A percentile compares a stretch with the other conserved stretches of the same genome.
Evolutionary conservation across 2,797 vertebrate genomes (phyloP).

Genomic region (Poeciliopsis presidionis): DNA sequence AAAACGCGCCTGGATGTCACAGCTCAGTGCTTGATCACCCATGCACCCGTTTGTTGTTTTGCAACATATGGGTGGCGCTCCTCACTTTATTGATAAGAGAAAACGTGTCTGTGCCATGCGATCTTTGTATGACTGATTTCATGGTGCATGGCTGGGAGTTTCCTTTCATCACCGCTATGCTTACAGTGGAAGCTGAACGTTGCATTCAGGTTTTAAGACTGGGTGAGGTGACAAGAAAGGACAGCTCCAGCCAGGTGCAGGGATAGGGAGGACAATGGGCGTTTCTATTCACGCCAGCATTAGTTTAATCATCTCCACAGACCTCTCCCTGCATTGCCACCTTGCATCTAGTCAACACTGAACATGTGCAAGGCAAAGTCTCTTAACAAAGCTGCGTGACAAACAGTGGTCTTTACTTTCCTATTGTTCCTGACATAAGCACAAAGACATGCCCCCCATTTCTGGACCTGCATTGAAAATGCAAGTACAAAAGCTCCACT

Average conservation of each 20-base stretch:
- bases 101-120: constrained; percentile 27
- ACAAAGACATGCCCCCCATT: constrained; percentile 56
- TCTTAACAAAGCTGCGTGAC: neutral
- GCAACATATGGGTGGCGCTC: constrained; percentile 56
- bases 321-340: constrained; percentile 30
- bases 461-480: constrained; percentile 51
- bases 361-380: neutral
- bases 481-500: constrained; percentile 25
- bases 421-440: constrained; percentile 46
- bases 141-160: constrained; percentile 15
- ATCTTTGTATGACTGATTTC: constrained; percentile 23
- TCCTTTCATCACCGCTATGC: constrained; percentile 6
- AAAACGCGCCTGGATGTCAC: neutral
- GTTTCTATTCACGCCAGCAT: constrained; percentile 53
- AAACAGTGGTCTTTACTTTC: neutral
- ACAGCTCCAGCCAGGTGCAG: constrained; percentile 68
- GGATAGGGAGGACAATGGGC: constrained; percentile 59
- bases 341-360: constrained; percentile 1
- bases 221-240: constrained; percentile 53
- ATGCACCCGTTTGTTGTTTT: constrained; percentile 28
- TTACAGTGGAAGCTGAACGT: constrained; percentile 1
- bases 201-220: constrained; percentile 16
- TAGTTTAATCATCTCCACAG: constrained; percentile 24
- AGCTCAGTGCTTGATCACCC: neutral
- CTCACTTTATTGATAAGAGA: constrained; percentile 49